A percentile compares a stretch with the other conserved stretches of the same genome.
phyloP scores from a whole-genome alignment of 2,113 vertebrate species.

The Pholis gunnellus region DNA sequence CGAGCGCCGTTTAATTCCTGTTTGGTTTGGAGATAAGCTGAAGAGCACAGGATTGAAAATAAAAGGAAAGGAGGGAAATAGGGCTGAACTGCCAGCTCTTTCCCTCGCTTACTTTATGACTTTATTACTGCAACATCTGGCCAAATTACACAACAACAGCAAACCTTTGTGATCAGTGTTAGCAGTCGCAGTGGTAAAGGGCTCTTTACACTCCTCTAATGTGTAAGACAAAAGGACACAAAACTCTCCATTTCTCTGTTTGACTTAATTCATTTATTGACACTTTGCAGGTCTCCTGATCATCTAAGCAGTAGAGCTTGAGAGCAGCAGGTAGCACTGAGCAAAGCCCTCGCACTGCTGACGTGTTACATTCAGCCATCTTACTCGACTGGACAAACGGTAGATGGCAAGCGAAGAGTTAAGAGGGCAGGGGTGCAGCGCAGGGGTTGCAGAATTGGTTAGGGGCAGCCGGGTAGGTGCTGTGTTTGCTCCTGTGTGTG shows the following conservation, averaged over 20 bases:
- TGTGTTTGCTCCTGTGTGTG: slow-evolving; percentile 79
- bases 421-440: slow-evolving; percentile 45
- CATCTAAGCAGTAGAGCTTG: not conserved
- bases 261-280: slow-evolving; percentile 32
- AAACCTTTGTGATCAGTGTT: slow-evolving; percentile 74
- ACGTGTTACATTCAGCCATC: slow-evolving; percentile 52
- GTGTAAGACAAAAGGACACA: slow-evolving; percentile 28
- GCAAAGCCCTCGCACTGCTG: slow-evolving; percentile 30
- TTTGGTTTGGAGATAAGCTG: slow-evolving; percentile 85
- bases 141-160: slow-evolving; percentile 83
- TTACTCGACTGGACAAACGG: slow-evolving; percentile 3
- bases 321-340: not conserved
- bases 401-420: slow-evolving; percentile 50
- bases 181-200: slow-evolving; percentile 53
- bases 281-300: slow-evolving; percentile 15
- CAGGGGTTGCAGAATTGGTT: slow-evolving; percentile 62
- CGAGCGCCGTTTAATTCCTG: slow-evolving; percentile 77
- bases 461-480: slow-evolving; percentile 74
- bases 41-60: slow-evolving; percentile 74
- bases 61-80: slow-evolving; percentile 70
- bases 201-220: slow-evolving; percentile 28
- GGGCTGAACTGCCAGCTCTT: slow-evolving; percentile 79
- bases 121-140: slow-evolving; percentile 81
- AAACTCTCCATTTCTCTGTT: slow-evolving; percentile 14
- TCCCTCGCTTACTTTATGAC: slow-evolving; percentile 81